Evolutionary conservation across 2,888 invertebrate genomes (phyloP).

Genomic region (Nomada ferruginata): DNA sequence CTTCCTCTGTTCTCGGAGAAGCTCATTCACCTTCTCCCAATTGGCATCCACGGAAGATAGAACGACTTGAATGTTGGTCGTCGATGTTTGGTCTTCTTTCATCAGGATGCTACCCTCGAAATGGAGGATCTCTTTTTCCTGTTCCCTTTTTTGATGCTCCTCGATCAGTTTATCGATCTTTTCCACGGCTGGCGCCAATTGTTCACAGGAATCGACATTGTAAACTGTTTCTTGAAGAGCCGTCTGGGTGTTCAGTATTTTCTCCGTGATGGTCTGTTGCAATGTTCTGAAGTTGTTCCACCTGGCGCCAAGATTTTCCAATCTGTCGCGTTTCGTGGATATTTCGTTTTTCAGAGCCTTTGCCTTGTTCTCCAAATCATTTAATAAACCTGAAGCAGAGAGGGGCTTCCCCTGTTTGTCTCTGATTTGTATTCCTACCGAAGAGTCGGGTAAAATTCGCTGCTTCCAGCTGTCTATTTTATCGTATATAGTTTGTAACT

Average conservation of each 20-base stretch:
- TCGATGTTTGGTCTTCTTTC: slow-evolving; percentile 92
- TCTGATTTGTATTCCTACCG: slow-evolving; percentile 88
- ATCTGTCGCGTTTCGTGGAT: slow-evolving; percentile 88
- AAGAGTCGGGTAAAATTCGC: slow-evolving; percentile 89
- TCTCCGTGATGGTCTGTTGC: slow-evolving; percentile 89
- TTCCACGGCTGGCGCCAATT: slow-evolving; percentile 85
- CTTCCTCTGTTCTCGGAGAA: slow-evolving; percentile 90
- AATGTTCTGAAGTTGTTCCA: slow-evolving; percentile 92
- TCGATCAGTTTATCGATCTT: slow-evolving; percentile 85
- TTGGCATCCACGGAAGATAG: slow-evolving; percentile 91
- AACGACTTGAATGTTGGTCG: slow-evolving; percentile 92
- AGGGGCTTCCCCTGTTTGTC: slow-evolving; percentile 90
- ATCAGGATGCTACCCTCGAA: slow-evolving; percentile 92
- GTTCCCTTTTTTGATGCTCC: slow-evolving; percentile 86
- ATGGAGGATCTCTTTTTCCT: slow-evolving; percentile 89
- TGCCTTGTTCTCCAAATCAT: slow-evolving; percentile 90
- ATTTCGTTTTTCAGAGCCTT: slow-evolving; percentile 89
- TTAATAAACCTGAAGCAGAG: slow-evolving; percentile 89
- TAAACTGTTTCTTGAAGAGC: slow-evolving; percentile 86
- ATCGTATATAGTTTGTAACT: slow-evolving; percentile 88
- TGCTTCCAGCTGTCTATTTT: slow-evolving; percentile 90
- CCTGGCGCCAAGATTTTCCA: slow-evolving; percentile 90
- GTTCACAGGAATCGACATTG: slow-evolving; percentile 84
- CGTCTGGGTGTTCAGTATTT: slow-evolving; percentile 87
- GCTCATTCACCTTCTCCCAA: slow-evolving; percentile 92